A percentile compares a stretch with the other conserved stretches of the same genome.
Conservation (phyloP, 2,113 vertebrate species). For the Paraplagusia blochii region DNA sequence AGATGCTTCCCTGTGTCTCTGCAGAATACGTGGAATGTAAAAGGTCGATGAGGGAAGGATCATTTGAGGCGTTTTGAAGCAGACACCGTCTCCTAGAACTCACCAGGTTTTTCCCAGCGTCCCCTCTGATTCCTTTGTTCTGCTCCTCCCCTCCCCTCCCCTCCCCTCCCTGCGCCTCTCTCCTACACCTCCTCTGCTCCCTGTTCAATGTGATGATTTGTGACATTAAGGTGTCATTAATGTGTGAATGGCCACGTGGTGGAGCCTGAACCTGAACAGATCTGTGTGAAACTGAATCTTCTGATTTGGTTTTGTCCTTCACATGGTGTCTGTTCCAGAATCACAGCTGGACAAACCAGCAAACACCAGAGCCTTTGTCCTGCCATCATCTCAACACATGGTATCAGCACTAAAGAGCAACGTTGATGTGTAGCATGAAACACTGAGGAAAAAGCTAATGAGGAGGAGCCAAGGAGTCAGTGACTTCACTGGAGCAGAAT, state of each 20-base stretch:
- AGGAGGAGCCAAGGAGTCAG: slow-evolving; percentile 38
- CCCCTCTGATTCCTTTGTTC: slow-evolving; percentile 70
- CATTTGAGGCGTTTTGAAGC: slow-evolving; percentile 18
- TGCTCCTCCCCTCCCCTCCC: slow-evolving; percentile 58
- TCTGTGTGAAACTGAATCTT: slow-evolving; percentile 9
- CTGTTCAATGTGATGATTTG: slow-evolving; percentile 54
- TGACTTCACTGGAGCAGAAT: slow-evolving; percentile 46
- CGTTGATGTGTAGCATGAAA: not conserved
- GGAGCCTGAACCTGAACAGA: slow-evolving; percentile 18
- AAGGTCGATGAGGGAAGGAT: slow-evolving; percentile 32
- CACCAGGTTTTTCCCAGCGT: slow-evolving; percentile 45
- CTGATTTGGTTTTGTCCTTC: slow-evolving; percentile 55
- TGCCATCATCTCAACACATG: not conserved
- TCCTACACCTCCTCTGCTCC: slow-evolving; percentile 39
- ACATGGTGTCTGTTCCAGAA: slow-evolving; percentile 45
- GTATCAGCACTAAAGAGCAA: not conserved
- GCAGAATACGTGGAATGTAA: slow-evolving; percentile 59
- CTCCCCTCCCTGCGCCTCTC: slow-evolving; percentile 28
- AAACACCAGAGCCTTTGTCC: slow-evolving; percentile 7
- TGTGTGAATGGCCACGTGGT: slow-evolving; percentile 13
- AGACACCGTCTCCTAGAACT: slow-evolving; percentile 19
- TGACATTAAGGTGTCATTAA: slow-evolving; percentile 31
- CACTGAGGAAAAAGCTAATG: not conserved
- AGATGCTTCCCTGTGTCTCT: slow-evolving; percentile 62
- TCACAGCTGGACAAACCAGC: slow-evolving; percentile 33